Conservation (phyloP, 2,797 vertebrate species). For the Aratinga solstitialis region DNA sequence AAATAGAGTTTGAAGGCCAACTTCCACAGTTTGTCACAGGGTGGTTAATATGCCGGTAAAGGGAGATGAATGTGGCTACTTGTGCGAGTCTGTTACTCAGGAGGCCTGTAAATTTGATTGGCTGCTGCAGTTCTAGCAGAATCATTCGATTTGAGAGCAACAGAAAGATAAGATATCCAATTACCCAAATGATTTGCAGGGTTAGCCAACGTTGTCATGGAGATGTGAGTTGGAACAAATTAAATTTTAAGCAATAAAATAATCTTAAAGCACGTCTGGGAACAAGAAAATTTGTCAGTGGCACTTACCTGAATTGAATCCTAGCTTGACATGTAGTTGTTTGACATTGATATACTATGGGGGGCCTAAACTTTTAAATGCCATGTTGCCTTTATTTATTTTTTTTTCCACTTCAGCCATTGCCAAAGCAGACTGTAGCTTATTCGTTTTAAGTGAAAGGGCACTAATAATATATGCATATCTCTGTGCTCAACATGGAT, state of each 20-base stretch:
- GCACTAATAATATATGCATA: slow-evolving; percentile 40
- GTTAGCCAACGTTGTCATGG: slow-evolving; percentile 94
- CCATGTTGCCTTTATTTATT: slow-evolving; percentile 42
- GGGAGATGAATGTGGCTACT: slow-evolving; percentile 83
- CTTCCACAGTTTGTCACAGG: slow-evolving; percentile 71
- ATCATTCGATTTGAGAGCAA: slow-evolving; percentile 95
- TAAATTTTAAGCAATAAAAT: slow-evolving; percentile 96
- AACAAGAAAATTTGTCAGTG: slow-evolving; percentile 86
- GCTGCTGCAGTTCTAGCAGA: slow-evolving; percentile 90
- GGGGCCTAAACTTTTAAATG: slow-evolving; percentile 72
- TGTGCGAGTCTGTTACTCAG: slow-evolving; percentile 82
- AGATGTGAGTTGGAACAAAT: slow-evolving; percentile 89
- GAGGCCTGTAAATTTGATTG: slow-evolving; percentile 91
- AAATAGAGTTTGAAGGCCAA: slow-evolving; percentile 67
- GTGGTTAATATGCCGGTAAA: slow-evolving; percentile 76
- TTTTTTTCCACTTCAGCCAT: neutral
- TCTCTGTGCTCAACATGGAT: slow-evolving; percentile 10
- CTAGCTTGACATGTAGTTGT: slow-evolving; percentile 80
- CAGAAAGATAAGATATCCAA: slow-evolving; percentile 94
- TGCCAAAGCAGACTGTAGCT: slow-evolving; percentile 33
- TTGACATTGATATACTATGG: slow-evolving; percentile 82
- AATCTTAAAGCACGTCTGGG: slow-evolving; percentile 94
- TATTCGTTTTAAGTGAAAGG: slow-evolving; percentile 57
- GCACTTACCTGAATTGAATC: slow-evolving; percentile 86
- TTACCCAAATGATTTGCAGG: slow-evolving; percentile 95